Evolutionary conservation across 1,140 invertebrate genomes (phyloP).

Genomic region (Aleiodes sp.): DNA sequence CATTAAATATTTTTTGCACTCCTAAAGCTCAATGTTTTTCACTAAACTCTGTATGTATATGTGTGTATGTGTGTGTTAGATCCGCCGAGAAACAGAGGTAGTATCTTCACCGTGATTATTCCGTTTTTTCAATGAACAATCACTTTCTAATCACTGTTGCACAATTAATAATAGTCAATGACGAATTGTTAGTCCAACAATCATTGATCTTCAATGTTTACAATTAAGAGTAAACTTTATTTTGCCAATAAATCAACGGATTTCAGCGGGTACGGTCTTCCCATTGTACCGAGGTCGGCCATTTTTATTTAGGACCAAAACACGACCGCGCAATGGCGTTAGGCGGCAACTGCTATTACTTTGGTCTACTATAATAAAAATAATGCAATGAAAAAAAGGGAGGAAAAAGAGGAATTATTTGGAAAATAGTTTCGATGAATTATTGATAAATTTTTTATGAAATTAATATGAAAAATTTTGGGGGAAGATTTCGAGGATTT

Average conservation of each 20-base stretch:
- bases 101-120: not conserved
- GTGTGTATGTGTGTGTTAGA: not conserved
- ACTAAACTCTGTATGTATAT: not conserved
- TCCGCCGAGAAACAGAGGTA: not conserved
- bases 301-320: conserved; percentile 14
- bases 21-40: not conserved
- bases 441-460: no score
- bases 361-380: no score
- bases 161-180: not conserved
- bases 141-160: not conserved
- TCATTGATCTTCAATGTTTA: not conserved
- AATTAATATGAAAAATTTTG: no score
- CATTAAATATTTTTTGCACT: not conserved
- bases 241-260: conserved; percentile 9
- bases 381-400: no score
- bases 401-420: no score
- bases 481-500: no score
- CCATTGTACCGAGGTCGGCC: conserved; percentile 1
- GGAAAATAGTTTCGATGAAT: no score
- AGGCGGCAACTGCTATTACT: not conserved
- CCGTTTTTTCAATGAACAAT: not conserved
- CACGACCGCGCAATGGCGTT: conserved; percentile 10
- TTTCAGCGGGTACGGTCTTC: no score
- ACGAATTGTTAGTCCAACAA: not conserved
- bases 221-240: not conserved